A percentile compares a stretch with the other conserved stretches of the same genome.
Evolutionary conservation across 2,113 vertebrate genomes (phyloP).

Genomic region (Microcebus jonahi): DNA sequence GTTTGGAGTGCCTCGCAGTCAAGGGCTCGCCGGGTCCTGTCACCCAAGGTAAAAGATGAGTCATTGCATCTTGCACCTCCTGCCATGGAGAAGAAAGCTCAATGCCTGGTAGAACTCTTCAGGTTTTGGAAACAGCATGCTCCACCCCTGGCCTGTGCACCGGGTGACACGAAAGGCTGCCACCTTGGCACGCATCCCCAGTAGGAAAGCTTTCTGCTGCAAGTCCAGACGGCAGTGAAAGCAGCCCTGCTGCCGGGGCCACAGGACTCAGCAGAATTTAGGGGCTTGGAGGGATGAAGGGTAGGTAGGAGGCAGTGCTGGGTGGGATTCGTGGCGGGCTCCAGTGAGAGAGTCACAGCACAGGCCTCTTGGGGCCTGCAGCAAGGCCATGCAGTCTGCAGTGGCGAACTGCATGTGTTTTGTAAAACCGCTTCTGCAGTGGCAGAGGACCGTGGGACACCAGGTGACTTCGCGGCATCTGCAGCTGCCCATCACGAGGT

Average conservation of each 20-base stretch:
- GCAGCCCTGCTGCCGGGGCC: not conserved
- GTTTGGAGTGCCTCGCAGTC: not conserved
- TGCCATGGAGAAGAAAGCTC: not conserved
- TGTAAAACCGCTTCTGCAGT: not conserved
- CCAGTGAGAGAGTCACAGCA: not conserved
- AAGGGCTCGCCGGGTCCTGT: not conserved
- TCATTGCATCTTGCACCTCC: not conserved
- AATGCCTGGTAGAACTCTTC: not conserved
- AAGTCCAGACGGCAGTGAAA: not conserved
- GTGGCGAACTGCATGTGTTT: not conserved
- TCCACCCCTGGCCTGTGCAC: not conserved
- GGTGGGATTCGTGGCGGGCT: not conserved
- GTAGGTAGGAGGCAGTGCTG: not conserved
- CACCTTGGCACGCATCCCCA: not conserved
- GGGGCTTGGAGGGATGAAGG: not conserved
- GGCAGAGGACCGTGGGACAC: not conserved
- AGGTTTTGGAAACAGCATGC: not conserved
- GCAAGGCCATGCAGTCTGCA: not conserved
- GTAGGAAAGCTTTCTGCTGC: not conserved
- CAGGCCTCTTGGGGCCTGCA: not conserved
- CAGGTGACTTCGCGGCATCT: not conserved
- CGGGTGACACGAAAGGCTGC: not conserved
- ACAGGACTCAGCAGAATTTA: not conserved
- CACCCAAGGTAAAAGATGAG: not conserved
- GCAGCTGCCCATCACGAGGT: not conserved